Base-by-base conservation (phyloP, 2,888 invertebrate genomes). In the Lymantria dispar region DNA sequence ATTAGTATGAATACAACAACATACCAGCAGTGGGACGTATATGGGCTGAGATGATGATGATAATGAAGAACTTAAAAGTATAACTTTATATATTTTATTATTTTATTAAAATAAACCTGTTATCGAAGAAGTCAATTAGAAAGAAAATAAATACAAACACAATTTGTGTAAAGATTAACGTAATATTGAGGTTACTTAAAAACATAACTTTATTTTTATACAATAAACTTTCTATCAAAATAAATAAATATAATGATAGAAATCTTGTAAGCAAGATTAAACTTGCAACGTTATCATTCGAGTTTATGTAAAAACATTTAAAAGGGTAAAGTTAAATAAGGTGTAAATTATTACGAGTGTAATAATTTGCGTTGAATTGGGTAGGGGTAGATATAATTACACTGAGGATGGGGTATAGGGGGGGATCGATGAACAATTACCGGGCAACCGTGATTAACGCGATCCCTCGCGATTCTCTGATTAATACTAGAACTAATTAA, bases 401-500 rank as follows among this genome's bases (percentile, higher is more conserved):
- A 43, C 45, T 47, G 56, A 51, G 52, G 36, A 11, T 43, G 48
- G 45, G 54, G 54, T n/a, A 42, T n/a, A n/a, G n/a, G 30, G 12
- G 53, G 60, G 65, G 61, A 62, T 62, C 65, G 56, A 60, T 68
- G 68, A 71, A 70, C 69, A 71, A 74, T 74, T 64, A 70, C 69
- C 54, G 43, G 56, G 57, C 52, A 65, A 62, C 76, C 45, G 64
- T 70, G 65, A 77, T 72, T 69, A 72, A 72, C 67, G 67, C 52
- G 56, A 70, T 56, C 68, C 61, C 68, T 56, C 60, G 54, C 61
- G 54, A 65, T 69, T 52, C 57, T 29, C 52, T 60, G 69, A 70
- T 73, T 73, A 72, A 71, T 64, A 64, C 57, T 58, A 49, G 56
- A 53, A 56, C 64, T 70, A 74, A 76, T 72, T 68, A 74, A 68